Evolutionary conservation across 1,140 invertebrate species (phyloP).

Genomic region (Ips typographus): DNA sequence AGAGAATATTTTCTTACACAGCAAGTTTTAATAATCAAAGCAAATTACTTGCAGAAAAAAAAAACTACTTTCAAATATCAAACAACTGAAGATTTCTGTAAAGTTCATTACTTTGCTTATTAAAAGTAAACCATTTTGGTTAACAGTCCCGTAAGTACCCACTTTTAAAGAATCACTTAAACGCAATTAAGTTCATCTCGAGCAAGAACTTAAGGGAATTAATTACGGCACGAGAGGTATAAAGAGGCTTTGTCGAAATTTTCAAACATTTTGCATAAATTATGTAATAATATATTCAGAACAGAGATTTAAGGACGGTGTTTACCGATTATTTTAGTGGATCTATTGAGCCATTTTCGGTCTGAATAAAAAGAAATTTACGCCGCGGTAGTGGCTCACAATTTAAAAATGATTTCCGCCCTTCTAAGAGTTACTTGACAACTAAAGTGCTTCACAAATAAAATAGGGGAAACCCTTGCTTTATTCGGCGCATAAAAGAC

Average conservation of each 20-base stretch:
- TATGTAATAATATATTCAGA: conserved; percentile 28
- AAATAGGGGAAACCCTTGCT: conserved; percentile 8
- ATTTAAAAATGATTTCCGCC: conserved; percentile 1
- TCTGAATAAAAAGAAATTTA: not conserved
- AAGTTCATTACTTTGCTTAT: too few species aligned
- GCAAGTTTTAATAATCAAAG: too few species aligned
- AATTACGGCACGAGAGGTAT: conserved; percentile 19
- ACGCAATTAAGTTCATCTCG: conserved; percentile 27
- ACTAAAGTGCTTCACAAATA: conserved; percentile 13
- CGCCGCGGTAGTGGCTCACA: not conserved
- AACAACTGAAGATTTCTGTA: too few species aligned
- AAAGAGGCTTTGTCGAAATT: conserved; percentile 27
- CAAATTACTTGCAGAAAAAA: too few species aligned
- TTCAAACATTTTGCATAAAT: conserved; percentile 34
- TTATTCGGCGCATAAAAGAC: conserved; percentile 14
- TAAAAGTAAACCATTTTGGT: conserved; percentile 3
- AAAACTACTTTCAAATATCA: too few species aligned
- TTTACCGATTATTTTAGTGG: not conserved
- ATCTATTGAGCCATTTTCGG: not conserved
- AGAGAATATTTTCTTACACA: too few species aligned
- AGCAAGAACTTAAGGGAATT: conserved; percentile 32
- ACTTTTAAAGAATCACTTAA: conserved; percentile 11
- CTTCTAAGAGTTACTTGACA: not conserved
- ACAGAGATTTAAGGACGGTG: not conserved
- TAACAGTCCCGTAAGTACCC: not conserved